phyloP scores from a whole-genome alignment of 2,888 invertebrate species.

The Eueremaeus valkanovi region DNA sequence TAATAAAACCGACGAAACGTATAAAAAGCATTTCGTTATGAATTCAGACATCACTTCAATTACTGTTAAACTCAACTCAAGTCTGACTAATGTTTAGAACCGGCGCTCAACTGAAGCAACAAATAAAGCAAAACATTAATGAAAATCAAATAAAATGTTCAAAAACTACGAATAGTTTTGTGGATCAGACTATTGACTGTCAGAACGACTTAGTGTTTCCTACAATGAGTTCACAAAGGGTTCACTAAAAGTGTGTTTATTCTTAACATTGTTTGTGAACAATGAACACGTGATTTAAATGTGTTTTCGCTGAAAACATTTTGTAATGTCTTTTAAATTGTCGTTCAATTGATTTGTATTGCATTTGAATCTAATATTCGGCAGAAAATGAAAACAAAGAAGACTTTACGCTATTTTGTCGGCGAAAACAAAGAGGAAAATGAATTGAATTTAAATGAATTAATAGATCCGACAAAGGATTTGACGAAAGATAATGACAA shows the following conservation, averaged over 20 bases:
- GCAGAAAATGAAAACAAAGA: background rate
- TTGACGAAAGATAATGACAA: background rate
- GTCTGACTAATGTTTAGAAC: too few species aligned
- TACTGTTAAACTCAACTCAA: too few species aligned
- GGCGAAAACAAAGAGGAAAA: background rate
- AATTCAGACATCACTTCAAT: too few species aligned
- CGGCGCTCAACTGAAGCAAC: too few species aligned
- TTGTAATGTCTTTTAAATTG: too few species aligned
- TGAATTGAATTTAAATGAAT: background rate
- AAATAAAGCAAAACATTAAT: too few species aligned
- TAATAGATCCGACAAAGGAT: background rate
- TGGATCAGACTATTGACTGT: too few species aligned
- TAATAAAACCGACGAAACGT: background rate
- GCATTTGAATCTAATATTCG: background rate
- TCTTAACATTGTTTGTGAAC: background rate
- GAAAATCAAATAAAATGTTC: too few species aligned
- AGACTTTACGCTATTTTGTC: slow-evolving; percentile 6
- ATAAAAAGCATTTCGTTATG: background rate
- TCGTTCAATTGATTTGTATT: background rate
- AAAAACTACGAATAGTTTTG: background rate
- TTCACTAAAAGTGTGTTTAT: background rate
- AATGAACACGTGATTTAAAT: background rate
- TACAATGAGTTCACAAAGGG: too few species aligned
- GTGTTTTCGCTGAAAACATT: too few species aligned
- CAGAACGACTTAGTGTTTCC: too few species aligned